phyloP scores from a whole-genome alignment of 2,113 vertebrate genomes.

The Brachyhypopomus occidentalis region DNA sequence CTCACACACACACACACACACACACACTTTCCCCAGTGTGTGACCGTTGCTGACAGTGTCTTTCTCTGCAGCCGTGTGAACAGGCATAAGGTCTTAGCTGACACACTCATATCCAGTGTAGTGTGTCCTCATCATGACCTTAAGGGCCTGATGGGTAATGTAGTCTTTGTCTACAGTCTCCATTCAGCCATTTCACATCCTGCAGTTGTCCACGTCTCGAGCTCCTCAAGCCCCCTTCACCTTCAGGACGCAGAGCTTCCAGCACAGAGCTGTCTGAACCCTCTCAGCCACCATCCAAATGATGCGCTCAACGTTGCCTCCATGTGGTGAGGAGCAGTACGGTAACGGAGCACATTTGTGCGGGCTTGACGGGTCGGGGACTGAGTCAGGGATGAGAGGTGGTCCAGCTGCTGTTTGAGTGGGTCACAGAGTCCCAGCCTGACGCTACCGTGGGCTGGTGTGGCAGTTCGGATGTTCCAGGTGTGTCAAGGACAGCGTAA shows the following conservation, averaged over 20 bases:
- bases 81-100: neutral
- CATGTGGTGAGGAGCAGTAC: no score
- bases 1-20: no score
- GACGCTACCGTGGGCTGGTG: neutral
- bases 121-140: slow-evolving; percentile 43
- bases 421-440: neutral
- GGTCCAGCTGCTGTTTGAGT: neutral
- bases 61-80: slow-evolving; percentile 24
- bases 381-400: no score
- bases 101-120: slow-evolving; percentile 34
- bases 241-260: no score
- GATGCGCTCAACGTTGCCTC: no score
- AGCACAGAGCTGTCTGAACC: no score
- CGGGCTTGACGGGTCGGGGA: no score
- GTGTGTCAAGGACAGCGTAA: no score
- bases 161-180: slow-evolving; percentile 41
- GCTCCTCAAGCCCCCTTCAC: neutral
- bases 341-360: no score
- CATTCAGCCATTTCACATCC: slow-evolving; percentile 9
- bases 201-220: slow-evolving; percentile 40
- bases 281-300: no score
- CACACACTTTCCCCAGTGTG: neutral
- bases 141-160: slow-evolving; percentile 39
- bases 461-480: neutral
- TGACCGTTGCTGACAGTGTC: slow-evolving; percentile 46